These are phyloP conservation scores for Cyanistes caeruleus DNA, from an alignment of 2,113 vertebrate genomes.

Conservation along the genomic window DNA sequence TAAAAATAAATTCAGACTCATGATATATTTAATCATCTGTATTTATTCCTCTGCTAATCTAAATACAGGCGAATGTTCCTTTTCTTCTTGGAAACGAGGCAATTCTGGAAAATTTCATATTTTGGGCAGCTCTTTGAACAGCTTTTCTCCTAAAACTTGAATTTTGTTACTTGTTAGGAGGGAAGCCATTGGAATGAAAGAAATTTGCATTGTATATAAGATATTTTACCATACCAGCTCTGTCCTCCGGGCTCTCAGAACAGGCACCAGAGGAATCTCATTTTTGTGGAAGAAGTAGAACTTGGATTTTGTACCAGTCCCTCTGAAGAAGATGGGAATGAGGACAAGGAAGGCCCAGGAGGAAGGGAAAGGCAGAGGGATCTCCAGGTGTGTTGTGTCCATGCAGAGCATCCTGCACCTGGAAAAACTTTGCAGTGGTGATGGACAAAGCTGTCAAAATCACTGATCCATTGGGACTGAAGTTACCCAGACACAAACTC, in stretches of 20 bases:
- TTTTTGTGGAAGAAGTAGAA: background rate
- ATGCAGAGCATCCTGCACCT: background rate
- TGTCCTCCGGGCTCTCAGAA: background rate
- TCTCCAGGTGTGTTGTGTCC: background rate
- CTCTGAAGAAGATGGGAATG: background rate
- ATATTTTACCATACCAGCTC: background rate
- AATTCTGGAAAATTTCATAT: conserved; percentile 44
- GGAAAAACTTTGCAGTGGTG: background rate
- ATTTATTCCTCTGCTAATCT: conserved; percentile 65
- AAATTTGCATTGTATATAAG: background rate
- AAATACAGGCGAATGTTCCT: conserved; percentile 61
- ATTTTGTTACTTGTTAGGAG: background rate
- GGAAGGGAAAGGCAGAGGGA: background rate
- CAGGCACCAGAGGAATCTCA: background rate
- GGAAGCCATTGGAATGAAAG: background rate
- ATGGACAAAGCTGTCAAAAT: background rate
- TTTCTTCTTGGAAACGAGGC: conserved; percentile 55
- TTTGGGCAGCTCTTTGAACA: conserved; percentile 26
- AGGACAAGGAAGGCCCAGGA: background rate
- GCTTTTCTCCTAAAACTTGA: conserved; percentile 1
- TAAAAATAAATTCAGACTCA: conserved; percentile 62
- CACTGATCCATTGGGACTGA: background rate
- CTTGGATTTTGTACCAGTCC: background rate
- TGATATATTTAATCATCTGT: conserved; percentile 66
- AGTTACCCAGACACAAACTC: background rate